Base-by-base conservation (phyloP, 2,888 invertebrate species). In the Andrena bicolor region DNA sequence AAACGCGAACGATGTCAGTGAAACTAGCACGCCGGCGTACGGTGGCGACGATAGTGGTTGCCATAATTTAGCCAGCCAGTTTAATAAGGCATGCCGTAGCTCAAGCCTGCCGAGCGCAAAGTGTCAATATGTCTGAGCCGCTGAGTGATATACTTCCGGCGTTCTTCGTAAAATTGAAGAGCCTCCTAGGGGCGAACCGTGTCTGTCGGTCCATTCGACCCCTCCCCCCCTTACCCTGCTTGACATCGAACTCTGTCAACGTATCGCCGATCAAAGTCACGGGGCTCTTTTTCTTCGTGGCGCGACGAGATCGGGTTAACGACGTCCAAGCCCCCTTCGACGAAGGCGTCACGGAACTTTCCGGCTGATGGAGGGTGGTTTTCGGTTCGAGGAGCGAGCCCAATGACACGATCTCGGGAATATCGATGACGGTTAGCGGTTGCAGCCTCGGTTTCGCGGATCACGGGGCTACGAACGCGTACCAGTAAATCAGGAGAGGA, bases 111-210 rank as follows among this genome's bases (percentile, higher is more conserved):
- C 88, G 85, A 86, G 87, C 87, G 89, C 86, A 89, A 90, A 91
- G 90, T 92, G 92, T 92, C 92, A 92, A 92, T 92, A 92, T 90
- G 91, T 92, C 92, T 90, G 88, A 90, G 89, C 86, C 89, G 87
- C 88, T 92, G 92, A 92, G 92, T 92, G 92, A 92, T 92, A 92
- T 91, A 92, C 92, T 90, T 90, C 90, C 91, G 91, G 90, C 85
- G 88, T 83, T 88, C 90, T 89, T 89, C 86, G 87, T 88, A 90
- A 92, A 91, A 91, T 90, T 88, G 89, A 90, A 89, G 89, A 89
- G 88, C 86, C 87, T 87, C 80, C 87, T 41, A 84, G 81, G 86
- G 78, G 75, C 64, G 82, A 78, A 64, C 71, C 73, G 68, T 61
- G 78, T 64, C 56, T 56, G 28, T 26, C 56, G 80, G 80, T 74